phyloP scores from a whole-genome alignment of 2,888 invertebrate species.

The Dasypolia templi region DNA sequence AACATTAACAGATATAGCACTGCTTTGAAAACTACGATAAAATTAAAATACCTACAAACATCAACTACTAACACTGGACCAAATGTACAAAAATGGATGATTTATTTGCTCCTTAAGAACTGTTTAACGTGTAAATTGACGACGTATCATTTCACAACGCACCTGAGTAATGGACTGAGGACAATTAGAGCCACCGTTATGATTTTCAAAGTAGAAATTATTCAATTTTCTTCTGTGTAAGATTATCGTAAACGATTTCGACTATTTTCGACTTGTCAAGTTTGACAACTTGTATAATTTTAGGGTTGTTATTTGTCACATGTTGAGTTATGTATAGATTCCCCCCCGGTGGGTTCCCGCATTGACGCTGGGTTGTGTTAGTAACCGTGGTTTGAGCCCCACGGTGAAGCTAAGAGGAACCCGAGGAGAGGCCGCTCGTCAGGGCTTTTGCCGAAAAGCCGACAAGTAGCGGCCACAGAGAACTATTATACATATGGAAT shows the following conservation, averaged over 20 bases:
- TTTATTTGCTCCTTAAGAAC: constrained; percentile 77
- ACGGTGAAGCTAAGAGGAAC: no score
- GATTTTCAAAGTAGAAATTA: constrained; percentile 61
- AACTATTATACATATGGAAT: no score
- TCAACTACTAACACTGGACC: constrained; percentile 84
- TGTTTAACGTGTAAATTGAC: constrained; percentile 55
- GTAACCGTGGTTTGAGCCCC: no score
- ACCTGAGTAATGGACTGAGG: constrained; percentile 71
- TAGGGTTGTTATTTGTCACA: no score
- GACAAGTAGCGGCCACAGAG: no score
- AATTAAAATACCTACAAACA: constrained; percentile 67
- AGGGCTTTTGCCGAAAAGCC: no score
- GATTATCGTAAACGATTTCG: constrained; percentile 43
- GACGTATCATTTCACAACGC: constrained; percentile 66
- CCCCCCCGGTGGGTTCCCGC: no score
- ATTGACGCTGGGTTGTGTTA: no score
- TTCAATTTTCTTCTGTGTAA: constrained; percentile 44
- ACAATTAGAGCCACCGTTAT: constrained; percentile 67
- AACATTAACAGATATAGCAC: constrained; percentile 56
- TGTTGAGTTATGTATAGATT: no score
- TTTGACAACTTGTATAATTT: constrained; percentile 48
- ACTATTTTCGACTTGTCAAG: constrained; percentile 49
- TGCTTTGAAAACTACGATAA: constrained; percentile 53
- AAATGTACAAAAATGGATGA: constrained; percentile 84
- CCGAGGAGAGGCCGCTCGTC: no score